Evolutionary conservation across 2,797 vertebrate species (phyloP).

Genomic region (Pipistrellus pipistrellus): DNA sequence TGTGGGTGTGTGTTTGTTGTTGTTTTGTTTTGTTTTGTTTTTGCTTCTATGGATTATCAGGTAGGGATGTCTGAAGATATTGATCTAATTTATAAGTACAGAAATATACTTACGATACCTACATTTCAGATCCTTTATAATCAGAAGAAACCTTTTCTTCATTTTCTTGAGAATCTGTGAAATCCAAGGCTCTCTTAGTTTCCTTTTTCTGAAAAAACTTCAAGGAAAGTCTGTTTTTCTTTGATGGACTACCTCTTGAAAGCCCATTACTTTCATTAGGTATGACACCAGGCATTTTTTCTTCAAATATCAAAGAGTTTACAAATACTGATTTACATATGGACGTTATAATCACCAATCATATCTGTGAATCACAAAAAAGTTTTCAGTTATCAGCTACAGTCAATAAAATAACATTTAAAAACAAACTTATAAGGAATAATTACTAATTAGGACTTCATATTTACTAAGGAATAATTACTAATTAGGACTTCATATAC

Average conservation of each 20-base stretch:
- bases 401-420: conserved; percentile 45
- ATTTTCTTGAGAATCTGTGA: conserved; percentile 92
- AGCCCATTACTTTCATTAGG: conserved; percentile 91
- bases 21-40: neutral
- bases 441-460: conserved; percentile 31
- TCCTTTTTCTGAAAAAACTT: conserved; percentile 99
- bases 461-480: conserved; percentile 16
- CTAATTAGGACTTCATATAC: conserved; percentile 42
- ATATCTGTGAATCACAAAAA: conserved; percentile 80
- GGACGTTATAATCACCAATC: conserved; percentile 65
- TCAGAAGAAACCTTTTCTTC: conserved; percentile 87
- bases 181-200: conserved; percentile 95
- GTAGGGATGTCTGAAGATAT: neutral
- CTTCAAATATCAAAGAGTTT: conserved; percentile 69
- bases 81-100: conserved; percentile 28
- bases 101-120: conserved; percentile 75
- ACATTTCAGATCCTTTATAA: conserved; percentile 90
- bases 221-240: conserved; percentile 95
- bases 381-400: conserved; percentile 36
- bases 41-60: neutral
- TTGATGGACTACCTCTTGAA: conserved; percentile 92
- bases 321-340: conserved; percentile 72
- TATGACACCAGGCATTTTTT: conserved; percentile 92
- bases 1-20: too few relatives aligned
- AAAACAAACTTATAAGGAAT: conserved; percentile 41